Conservation (phyloP, 2,888 invertebrate genomes). For the Brachyptera risi region DNA sequence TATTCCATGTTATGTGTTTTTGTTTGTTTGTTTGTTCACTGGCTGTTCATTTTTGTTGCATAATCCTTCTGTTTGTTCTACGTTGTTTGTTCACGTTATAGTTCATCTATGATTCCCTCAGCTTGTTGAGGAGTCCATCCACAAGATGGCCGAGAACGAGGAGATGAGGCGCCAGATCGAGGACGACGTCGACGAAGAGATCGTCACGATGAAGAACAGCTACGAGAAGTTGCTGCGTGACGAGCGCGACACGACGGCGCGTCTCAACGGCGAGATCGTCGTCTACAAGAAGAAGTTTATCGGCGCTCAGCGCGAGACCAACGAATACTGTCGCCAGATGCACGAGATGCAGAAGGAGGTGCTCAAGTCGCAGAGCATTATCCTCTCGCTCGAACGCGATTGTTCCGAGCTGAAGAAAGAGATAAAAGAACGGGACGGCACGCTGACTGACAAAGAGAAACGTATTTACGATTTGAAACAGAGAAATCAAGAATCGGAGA, state of each 20-base stretch:
- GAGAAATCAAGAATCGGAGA: slow-evolving; percentile 83
- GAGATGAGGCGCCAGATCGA: slow-evolving; percentile 73
- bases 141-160: slow-evolving; percentile 63
- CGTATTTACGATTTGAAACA: slow-evolving; percentile 77
- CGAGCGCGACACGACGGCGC: slow-evolving; percentile 69
- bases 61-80: too few relatives aligned
- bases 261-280: slow-evolving; percentile 79
- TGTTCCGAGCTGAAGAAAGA: slow-evolving; percentile 79
- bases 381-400: slow-evolving; percentile 69
- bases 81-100: too few relatives aligned
- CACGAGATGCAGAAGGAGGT: slow-evolving; percentile 64
- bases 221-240: slow-evolving; percentile 67
- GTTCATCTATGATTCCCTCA: too few relatives aligned
- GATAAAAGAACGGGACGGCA: slow-evolving; percentile 74
- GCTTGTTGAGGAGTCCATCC: not conserved
- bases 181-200: slow-evolving; percentile 80
- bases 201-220: slow-evolving; percentile 68
- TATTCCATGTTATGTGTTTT: too few relatives aligned
- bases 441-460: slow-evolving; percentile 81
- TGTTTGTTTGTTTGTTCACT: too few relatives aligned
- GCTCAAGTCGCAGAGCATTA: slow-evolving; percentile 63
- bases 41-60: too few relatives aligned
- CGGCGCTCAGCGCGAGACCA: slow-evolving; percentile 63
- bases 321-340: slow-evolving; percentile 63
- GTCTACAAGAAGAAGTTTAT: slow-evolving; percentile 69